phyloP scores from a whole-genome alignment of 2,888 invertebrate species.

The Caradrina kadenii region DNA sequence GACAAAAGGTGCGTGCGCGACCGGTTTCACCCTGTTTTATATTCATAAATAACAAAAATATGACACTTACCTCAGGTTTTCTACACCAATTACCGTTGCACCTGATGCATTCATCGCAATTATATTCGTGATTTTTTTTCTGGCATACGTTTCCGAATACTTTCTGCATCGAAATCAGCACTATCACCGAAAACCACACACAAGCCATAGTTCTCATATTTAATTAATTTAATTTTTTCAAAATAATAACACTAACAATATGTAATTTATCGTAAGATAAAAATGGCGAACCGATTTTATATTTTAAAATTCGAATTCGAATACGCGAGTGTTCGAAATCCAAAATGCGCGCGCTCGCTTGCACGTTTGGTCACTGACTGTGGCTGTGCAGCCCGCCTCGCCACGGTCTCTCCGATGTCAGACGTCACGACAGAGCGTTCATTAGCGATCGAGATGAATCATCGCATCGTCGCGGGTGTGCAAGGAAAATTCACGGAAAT shows the following conservation, averaged over 20 bases:
- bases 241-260: constrained; percentile 15
- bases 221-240: constrained; percentile 13
- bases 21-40: constrained; percentile 27
- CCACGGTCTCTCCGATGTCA: constrained; percentile 40
- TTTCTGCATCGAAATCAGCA: constrained; percentile 74
- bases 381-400: constrained; percentile 67
- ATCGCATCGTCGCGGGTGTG: constrained; percentile 63
- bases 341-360: constrained; percentile 72
- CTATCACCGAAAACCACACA: constrained; percentile 77
- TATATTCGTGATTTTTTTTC: constrained; percentile 56
- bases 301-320: constrained; percentile 43
- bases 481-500: constrained; percentile 82
- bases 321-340: constrained; percentile 70
- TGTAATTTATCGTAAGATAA: neutral
- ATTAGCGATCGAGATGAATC: constrained; percentile 79
- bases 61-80: constrained; percentile 70
- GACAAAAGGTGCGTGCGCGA: neutral
- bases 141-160: constrained; percentile 74
- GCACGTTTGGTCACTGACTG: constrained; percentile 74
- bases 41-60: constrained; percentile 44
- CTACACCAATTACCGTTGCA: constrained; percentile 82
- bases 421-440: constrained; percentile 59
- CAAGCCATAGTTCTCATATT: constrained; percentile 74
- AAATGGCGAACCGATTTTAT: constrained; percentile 22
- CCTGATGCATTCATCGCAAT: constrained; percentile 83